Evolutionary conservation across 2,113 vertebrate genomes (phyloP), one percentile per base, ranked within the genome.

Genomic region (Suncus etruscus): DNA sequence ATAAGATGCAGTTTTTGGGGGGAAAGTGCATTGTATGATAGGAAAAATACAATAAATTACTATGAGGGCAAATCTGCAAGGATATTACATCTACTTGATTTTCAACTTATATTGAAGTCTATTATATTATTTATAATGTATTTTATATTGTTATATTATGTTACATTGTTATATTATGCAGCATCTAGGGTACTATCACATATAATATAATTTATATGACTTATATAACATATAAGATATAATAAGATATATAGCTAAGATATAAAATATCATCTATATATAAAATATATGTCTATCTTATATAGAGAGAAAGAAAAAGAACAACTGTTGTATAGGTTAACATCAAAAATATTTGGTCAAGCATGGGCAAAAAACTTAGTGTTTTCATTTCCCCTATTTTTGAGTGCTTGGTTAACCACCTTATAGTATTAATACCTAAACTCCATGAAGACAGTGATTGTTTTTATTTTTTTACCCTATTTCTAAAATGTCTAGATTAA

Each of bases 381-480:
- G 18, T 63, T 90, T 88, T 84, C 12, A 29, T 8, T 20, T 25
- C 65, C 10, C 3, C 45, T 25, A 20, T 91, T 65, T 91, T 65
- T 86, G 24, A 81, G 29, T 50, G 47, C 79, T 69, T 91, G 45
- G 29, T 81, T 50, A 83, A 39, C 20, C 25, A 78, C 68, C 7
- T 3, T 79, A 51, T 29, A 74, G 24, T 92, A 58, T 6, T 65
- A 82, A 18, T 87, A 80, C 75, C 69, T 78, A 82, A 81, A 84
- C 48, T 74, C 10, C 31, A 24, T 25, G 11, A 84, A 0, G 27
- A 11, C 24, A 87, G 15, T 0, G 5, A 32, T 15, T 68, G 0
- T 15, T 75, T 82, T 80, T 10, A 65, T 27, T 32, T 82, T 91
- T 91, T 69, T 0, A 20, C 12, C 12, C 16, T 79, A 29, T 89